phyloP scores from a whole-genome alignment of 2,797 vertebrate genomes.

The Falco rusticolus region DNA sequence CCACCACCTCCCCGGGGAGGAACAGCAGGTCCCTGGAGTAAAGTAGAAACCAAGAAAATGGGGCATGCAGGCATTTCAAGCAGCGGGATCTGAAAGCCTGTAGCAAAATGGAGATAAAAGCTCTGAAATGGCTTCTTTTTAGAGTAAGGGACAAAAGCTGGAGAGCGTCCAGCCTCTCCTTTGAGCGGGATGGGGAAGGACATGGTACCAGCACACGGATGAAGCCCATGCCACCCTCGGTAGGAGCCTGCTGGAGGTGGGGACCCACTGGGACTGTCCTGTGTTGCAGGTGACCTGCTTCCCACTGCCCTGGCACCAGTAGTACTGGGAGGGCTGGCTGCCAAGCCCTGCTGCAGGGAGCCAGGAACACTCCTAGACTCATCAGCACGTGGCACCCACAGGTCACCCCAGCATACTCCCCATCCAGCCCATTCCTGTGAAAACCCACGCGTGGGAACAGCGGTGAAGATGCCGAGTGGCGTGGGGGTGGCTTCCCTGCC shows the following conservation, averaged over 20 bases:
- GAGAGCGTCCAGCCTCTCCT: not conserved
- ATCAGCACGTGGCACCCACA: not conserved
- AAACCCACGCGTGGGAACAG: not conserved
- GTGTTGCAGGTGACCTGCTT: not conserved
- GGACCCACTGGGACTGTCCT: not conserved
- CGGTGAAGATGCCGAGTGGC: not conserved
- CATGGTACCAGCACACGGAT: fast-evolving
- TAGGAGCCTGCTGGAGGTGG: not conserved
- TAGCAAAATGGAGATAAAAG: not conserved
- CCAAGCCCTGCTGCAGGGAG: not conserved
- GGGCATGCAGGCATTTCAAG: not conserved
- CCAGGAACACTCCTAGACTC: not conserved
- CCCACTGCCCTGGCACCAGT: not conserved
- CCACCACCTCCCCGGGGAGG: not conserved
- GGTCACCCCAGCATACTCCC: not conserved
- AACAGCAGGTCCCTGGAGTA: not conserved
- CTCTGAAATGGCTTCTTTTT: not conserved
- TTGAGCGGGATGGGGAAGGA: fast-evolving
- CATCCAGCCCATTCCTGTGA: not conserved
- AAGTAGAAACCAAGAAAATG: not conserved
- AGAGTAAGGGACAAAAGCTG: not conserved
- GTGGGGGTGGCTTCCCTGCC: fast-evolving
- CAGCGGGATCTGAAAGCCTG: not conserved
- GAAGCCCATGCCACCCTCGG: not conserved
- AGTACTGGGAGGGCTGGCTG: not conserved